A percentile compares a stretch with the other conserved stretches of the same genome.
These are phyloP conservation scores for Diarsia brunnea DNA, from an alignment of 2,888 invertebrate genomes.

Conservation along the genomic window DNA sequence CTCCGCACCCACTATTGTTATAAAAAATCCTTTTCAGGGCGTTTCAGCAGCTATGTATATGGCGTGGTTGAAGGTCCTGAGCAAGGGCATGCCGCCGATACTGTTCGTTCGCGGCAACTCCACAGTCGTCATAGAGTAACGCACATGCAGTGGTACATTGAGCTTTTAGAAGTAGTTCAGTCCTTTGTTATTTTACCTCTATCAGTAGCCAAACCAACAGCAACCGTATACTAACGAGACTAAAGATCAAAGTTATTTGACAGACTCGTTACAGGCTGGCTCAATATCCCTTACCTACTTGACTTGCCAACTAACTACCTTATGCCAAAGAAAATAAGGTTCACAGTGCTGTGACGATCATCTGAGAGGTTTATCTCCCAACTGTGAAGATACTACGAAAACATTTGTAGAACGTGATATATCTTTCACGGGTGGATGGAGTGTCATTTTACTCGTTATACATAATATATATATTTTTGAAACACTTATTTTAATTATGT, in stretches of 20 bases:
- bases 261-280: neutral
- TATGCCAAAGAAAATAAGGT: neutral
- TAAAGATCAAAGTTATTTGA: neutral
- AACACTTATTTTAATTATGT: neutral
- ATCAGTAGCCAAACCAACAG: neutral
- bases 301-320: neutral
- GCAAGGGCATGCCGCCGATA: constrained; percentile 96
- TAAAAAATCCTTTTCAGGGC: constrained; percentile 75
- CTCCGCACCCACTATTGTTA: neutral
- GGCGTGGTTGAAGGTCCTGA: constrained; percentile 98
- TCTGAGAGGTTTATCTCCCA: no score
- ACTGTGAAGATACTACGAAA: neutral
- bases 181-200: neutral
- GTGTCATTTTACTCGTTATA: neutral
- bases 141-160: neutral
- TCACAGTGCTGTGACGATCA: neutral
- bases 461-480: no score
- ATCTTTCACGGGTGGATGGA: neutral
- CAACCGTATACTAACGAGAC: neutral
- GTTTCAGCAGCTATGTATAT: constrained; percentile 97
- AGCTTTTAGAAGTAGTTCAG: neutral
- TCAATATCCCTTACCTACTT: neutral
- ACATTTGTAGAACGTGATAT: neutral
- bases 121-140: constrained; percentile 92
- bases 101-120: constrained; percentile 96